Evolutionary conservation across 2,797 vertebrate species (phyloP).

Genomic region (Heteromormyrus szaboi): DNA sequence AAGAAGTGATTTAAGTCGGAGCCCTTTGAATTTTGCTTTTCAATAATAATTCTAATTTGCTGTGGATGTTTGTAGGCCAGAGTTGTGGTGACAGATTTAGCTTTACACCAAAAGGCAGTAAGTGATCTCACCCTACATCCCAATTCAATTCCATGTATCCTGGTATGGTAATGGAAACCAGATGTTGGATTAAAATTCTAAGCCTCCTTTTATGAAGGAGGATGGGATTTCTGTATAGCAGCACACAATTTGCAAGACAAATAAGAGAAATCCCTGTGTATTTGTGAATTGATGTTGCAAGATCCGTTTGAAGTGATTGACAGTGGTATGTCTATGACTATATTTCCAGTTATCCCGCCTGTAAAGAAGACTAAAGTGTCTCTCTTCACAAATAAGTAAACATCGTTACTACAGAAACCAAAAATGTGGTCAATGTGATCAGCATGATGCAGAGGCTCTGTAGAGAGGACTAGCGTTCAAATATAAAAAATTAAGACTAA

Average conservation of each 20-base stretch:
- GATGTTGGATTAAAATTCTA: slow-evolving; percentile 71
- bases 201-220: slow-evolving; percentile 64
- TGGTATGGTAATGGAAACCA: slow-evolving; percentile 67
- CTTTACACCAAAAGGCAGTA: slow-evolving; percentile 26
- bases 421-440: not conserved
- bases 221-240: slow-evolving; percentile 59
- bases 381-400: not conserved
- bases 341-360: not conserved
- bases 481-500: not conserved
- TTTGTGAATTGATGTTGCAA: slow-evolving; percentile 11
- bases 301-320: not conserved
- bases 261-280: slow-evolving; percentile 59
- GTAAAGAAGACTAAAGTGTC: not conserved
- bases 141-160: slow-evolving; percentile 50
- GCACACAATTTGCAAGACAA: slow-evolving; percentile 55
- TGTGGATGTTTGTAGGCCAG: not conserved
- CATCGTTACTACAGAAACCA: not conserved
- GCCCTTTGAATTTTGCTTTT: slow-evolving; percentile 1
- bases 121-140: slow-evolving; percentile 45
- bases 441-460: not conserved
- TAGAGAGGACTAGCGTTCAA: not conserved
- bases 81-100: not conserved
- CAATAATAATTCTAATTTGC: not conserved
- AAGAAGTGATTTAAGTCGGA: not conserved
- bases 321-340: too few relatives aligned